A percentile compares a stretch with the other conserved stretches of the same genome.
Evolutionary conservation across 2,888 invertebrate genomes (phyloP).

Genomic region (Torymus tubicola): DNA sequence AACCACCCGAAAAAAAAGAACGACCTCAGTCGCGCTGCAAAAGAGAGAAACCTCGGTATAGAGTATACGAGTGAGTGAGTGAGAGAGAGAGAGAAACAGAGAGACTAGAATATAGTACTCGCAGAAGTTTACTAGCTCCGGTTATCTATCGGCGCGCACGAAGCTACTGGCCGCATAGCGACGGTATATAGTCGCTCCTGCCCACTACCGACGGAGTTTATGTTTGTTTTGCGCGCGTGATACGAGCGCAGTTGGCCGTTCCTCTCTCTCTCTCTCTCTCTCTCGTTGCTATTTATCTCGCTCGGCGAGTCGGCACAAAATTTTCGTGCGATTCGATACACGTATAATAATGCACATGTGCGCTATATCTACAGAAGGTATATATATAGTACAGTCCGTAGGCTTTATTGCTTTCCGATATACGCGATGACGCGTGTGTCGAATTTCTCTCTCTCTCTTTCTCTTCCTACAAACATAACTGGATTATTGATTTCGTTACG

Average conservation of each 20-base stretch:
- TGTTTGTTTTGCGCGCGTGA: slow-evolving; percentile 67
- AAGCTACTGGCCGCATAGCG: slow-evolving; percentile 31
- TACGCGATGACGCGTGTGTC: not conserved
- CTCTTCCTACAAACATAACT: not conserved
- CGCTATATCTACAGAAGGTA: not conserved
- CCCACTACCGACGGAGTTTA: slow-evolving; percentile 62
- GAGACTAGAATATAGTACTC: slow-evolving; percentile 48
- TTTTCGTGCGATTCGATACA: slow-evolving; percentile 43
- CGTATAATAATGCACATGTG: not conserved
- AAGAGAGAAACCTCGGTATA: not conserved
- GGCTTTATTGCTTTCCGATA: slow-evolving; percentile 50
- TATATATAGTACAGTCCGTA: not conserved
- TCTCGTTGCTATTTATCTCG: slow-evolving; percentile 56
- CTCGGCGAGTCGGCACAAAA: slow-evolving; percentile 17
- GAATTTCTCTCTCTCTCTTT: not conserved
- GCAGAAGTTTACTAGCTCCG: slow-evolving; percentile 63
- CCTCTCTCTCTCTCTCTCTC: slow-evolving; percentile 43
- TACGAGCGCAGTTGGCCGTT: slow-evolving; percentile 63
- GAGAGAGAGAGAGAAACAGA: not conserved
- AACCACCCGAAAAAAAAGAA: no score
- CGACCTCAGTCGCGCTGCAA: not conserved
- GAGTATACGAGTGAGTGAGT: no score
- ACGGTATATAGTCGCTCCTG: not conserved
- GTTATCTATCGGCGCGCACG: slow-evolving; percentile 61
- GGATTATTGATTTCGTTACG: no score